Conservation (phyloP, 1,140 invertebrate genomes). For the Pissodes strobi region DNA sequence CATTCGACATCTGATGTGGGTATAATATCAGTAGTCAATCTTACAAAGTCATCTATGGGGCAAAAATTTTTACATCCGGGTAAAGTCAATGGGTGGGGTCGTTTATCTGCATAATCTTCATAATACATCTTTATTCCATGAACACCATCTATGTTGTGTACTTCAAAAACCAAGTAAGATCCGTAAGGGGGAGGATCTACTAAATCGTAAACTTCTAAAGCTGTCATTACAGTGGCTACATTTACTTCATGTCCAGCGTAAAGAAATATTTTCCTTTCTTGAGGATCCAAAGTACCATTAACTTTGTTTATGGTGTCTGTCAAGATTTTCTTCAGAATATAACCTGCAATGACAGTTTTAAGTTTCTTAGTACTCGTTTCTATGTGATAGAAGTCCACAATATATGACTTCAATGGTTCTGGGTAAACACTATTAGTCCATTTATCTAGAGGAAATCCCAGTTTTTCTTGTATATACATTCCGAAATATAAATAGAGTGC, state of each 20-base stretch:
- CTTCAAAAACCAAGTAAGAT: constrained; percentile 38
- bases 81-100: constrained; percentile 2
- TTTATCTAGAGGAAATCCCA: constrained; percentile 18
- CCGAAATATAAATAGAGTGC: constrained; percentile 30
- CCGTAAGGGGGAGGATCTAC: constrained; percentile 46
- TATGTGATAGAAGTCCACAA: constrained; percentile 29
- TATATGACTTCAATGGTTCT: constrained; percentile 19
- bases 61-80: constrained; percentile 21
- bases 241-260: constrained; percentile 43
- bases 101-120: background rate
- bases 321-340: constrained; percentile 31
- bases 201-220: constrained; percentile 31
- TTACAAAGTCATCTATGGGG: constrained; percentile 13
- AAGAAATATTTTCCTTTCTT: constrained; percentile 32
- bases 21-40: constrained; percentile 15
- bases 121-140: constrained; percentile 38
- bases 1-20: constrained; percentile 15
- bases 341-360: constrained; percentile 25
- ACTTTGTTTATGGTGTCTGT: constrained; percentile 22
- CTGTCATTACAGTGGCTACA: constrained; percentile 35
- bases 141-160: constrained; percentile 34
- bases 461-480: constrained; percentile 15
- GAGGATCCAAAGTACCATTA: constrained; percentile 15
- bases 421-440: constrained; percentile 26
- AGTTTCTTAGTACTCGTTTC: constrained; percentile 23